A percentile compares a stretch with the other conserved stretches of the same genome.
Conservation (phyloP, 2,113 vertebrate species). For the Labeo rohita region DNA sequence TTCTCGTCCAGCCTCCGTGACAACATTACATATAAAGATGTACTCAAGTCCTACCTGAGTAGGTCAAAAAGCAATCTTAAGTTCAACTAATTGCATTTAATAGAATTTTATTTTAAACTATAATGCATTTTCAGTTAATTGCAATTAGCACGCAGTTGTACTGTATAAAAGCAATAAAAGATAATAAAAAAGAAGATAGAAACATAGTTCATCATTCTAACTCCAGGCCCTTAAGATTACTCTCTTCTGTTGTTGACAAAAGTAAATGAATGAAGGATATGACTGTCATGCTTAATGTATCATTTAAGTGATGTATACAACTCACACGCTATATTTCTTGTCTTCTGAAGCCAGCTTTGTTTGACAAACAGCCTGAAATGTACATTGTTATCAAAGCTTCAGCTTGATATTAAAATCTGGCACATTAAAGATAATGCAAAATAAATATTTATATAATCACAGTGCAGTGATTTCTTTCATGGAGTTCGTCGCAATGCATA, state of each 20-base stretch:
- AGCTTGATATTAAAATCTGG: neutral
- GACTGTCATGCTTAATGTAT: no score
- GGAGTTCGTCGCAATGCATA: neutral
- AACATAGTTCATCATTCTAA: no score
- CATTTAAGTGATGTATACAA: no score
- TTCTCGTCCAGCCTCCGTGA: no score
- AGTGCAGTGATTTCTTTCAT: neutral
- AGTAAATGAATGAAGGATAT: neutral
- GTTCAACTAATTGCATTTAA: neutral
- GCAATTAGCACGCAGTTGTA: neutral
- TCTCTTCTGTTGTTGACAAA: neutral
- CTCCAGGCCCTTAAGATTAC: neutral
- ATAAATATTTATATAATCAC: neutral
- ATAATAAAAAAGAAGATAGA: no score
- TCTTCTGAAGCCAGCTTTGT: no score
- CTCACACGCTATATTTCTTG: no score
- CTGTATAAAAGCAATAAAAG: no score
- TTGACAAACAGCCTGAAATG: neutral
- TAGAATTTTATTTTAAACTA: neutral
- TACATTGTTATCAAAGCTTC: no score
- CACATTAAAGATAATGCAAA: neutral
- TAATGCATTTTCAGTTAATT: neutral
- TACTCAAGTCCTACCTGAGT: no score
- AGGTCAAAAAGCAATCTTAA: neutral
- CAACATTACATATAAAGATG: neutral